These are phyloP conservation scores for Melikaiella ostensackeni DNA, from an alignment of 2,888 invertebrate genomes.

Conservation along the genomic window DNA sequence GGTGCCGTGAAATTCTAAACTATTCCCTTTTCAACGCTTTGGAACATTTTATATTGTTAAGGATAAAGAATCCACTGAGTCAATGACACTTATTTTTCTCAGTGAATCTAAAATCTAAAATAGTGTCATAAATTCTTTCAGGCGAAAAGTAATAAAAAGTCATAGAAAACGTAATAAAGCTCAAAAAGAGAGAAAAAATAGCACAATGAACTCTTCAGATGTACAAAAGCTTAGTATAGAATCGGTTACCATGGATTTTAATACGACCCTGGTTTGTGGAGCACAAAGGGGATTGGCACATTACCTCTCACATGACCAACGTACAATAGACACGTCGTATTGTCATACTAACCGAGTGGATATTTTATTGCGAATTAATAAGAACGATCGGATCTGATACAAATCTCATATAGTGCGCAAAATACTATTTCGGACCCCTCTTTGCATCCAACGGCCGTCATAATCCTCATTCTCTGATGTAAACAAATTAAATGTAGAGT, in stretches of 20 bases:
- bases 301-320: constrained; percentile 58
- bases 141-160: not conserved
- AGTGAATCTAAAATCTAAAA: not conserved
- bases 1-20: not conserved
- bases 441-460: constrained; percentile 10
- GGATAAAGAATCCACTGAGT: not conserved
- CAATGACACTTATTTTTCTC: not conserved
- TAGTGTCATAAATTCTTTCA: not conserved
- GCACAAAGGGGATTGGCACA: constrained; percentile 57
- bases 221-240: constrained; percentile 33
- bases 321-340: constrained; percentile 55
- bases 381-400: constrained; percentile 54
- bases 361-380: constrained; percentile 58
- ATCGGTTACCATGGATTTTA: constrained; percentile 24
- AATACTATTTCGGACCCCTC: constrained; percentile 26
- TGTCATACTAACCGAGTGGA: constrained; percentile 50
- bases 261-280: constrained; percentile 34
- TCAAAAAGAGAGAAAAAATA: not conserved
- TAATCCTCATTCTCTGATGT: constrained; percentile 31
- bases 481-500: constrained; percentile 8
- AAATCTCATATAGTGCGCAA: constrained; percentile 36
- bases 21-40: not conserved
- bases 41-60: constrained; percentile 7
- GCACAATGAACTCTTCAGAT: constrained; percentile 38
- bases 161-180: constrained; percentile 13